Base-by-base conservation (phyloP, 2,888 invertebrate genomes). In the Melolontha melolontha region DNA sequence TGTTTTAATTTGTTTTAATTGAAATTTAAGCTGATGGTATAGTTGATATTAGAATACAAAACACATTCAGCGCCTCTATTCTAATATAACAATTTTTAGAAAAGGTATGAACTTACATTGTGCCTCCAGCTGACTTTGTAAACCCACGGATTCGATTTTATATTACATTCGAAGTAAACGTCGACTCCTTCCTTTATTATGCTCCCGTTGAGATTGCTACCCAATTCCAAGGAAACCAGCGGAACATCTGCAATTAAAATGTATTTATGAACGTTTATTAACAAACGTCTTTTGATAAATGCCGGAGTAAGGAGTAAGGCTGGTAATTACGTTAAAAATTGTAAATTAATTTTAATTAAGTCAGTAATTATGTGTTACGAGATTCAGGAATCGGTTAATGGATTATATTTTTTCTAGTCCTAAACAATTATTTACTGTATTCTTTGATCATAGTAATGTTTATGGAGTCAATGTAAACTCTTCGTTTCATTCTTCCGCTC, bases 151-250 rank as follows among this genome's bases (percentile, higher is more conserved):
- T 95, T 95, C 17, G 95, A 92, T 80, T 91, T 92, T 77, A 95
- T 94, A 82, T 91, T 93, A 85, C 95, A 95, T 81, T 95, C 95
- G 80, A 95, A 95, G 86, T 94, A 95, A 10, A 95, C 94, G 80
- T 95, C 95, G 70, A 93, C 93, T 6, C 93, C 94, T 82, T 95
- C 95, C 75, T 92, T 91, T 77, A 96, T 93, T 75, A 90, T 90
- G 70, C 87, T 89, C 1, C 93, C 90, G 79, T 94, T 91, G 51
- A 94, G 85, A 75, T 90, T 94, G 74, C 93, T 93, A 2, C 95
- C 95, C 74, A 95, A 87, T 79, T 93, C 93, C 74, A 95, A 82
- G 8, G 90, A 90, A 66, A 95, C 92, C 75, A 95, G 89, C 0
- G 95, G 95, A 12, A 92, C 90, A 86, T 94, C 95, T 95, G 87